A percentile compares a stretch with the other conserved stretches of the same genome.
Evolutionary conservation across 2,113 vertebrate species (phyloP).

Genomic region (Amphiprion percula): DNA sequence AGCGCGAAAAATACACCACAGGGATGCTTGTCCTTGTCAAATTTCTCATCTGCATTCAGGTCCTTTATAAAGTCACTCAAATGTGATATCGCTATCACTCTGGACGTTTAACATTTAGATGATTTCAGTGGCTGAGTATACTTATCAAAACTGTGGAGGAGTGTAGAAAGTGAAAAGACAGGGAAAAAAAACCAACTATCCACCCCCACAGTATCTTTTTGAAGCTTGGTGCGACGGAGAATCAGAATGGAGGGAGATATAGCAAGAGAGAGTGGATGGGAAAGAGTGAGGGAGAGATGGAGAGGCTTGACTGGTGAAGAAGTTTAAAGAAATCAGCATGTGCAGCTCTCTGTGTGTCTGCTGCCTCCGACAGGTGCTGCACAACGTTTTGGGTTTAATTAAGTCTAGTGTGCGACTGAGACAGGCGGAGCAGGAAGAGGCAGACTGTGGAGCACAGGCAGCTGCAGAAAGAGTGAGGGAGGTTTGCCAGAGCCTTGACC

Average conservation of each 20-base stretch:
- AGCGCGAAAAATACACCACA: not conserved
- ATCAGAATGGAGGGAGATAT: slow-evolving; percentile 31
- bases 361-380: slow-evolving; percentile 60
- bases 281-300: not conserved
- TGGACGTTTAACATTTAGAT: slow-evolving; percentile 63
- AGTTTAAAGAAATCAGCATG: slow-evolving; percentile 56
- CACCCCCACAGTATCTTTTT: slow-evolving; percentile 71
- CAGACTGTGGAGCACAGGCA: slow-evolving; percentile 46
- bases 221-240: slow-evolving; percentile 53
- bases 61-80: slow-evolving; percentile 35
- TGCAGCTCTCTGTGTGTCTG: slow-evolving; percentile 42
- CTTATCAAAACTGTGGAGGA: slow-evolving; percentile 74
- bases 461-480: slow-evolving; percentile 55
- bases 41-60: slow-evolving; percentile 25
- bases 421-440: slow-evolving; percentile 36
- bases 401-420: slow-evolving; percentile 60
- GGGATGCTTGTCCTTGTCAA: slow-evolving; percentile 9
- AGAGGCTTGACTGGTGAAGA: slow-evolving; percentile 22
- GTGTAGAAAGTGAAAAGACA: slow-evolving; percentile 67
- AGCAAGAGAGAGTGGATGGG: not conserved
- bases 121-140: slow-evolving; percentile 58
- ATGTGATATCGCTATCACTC: slow-evolving; percentile 50
- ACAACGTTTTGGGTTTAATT: slow-evolving; percentile 68
- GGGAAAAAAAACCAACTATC: slow-evolving; percentile 50
- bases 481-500: slow-evolving; percentile 73